Conservation (phyloP, 2,888 invertebrate species). For the Eupithecia pulchellata region DNA sequence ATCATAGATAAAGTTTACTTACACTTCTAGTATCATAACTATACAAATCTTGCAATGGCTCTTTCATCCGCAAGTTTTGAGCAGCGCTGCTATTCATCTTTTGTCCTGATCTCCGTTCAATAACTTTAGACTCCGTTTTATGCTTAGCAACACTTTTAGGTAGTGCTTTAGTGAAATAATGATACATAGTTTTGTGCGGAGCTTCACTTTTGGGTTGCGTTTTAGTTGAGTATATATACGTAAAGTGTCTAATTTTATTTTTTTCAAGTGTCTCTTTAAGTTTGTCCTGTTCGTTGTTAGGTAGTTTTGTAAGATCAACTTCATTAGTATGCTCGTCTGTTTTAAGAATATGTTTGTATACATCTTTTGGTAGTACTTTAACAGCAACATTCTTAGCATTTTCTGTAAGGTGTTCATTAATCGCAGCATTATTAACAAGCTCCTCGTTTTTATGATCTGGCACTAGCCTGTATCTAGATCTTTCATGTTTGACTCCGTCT, state of each 20-base stretch:
- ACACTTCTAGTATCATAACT: not conserved
- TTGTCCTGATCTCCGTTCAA: not conserved
- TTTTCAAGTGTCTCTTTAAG: not conserved
- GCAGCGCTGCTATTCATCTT: not conserved
- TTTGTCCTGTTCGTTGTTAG: not conserved
- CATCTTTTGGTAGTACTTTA: not conserved
- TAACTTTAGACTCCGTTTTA: not conserved
- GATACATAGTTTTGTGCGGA: not conserved
- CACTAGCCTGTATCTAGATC: conserved; percentile 27
- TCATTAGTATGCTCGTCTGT: not conserved
- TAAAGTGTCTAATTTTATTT: not conserved
- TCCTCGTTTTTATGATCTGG: conserved; percentile 21
- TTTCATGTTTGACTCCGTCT: conserved; percentile 32
- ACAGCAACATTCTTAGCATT: not conserved
- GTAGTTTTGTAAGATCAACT: not conserved
- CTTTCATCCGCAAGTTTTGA: not conserved
- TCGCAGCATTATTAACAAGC: not conserved
- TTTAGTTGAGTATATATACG: not conserved
- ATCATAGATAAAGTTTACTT: not conserved
- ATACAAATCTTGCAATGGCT: not conserved
- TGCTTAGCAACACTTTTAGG: not conserved
- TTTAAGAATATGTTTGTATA: not conserved
- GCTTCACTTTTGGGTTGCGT: not conserved
- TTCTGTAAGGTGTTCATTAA: not conserved
- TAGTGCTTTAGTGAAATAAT: not conserved